These are phyloP conservation scores for Drosophila lacicola DNA, from an alignment of 2,888 invertebrate species.

Conservation along the genomic window DNA sequence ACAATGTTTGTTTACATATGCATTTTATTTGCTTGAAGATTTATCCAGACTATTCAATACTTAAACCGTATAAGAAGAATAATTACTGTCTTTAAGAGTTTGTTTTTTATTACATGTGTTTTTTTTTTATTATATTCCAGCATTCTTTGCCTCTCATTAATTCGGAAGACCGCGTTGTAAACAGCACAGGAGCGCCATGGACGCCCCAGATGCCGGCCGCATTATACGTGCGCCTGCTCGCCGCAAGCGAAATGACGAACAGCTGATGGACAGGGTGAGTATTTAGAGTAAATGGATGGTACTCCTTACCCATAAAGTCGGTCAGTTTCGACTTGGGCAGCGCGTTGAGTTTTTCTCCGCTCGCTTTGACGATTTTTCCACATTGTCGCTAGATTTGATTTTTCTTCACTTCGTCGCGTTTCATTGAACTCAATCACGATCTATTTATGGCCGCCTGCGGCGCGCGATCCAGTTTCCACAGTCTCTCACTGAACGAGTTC, in stretches of 20 bases:
- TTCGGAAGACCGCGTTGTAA: constrained; percentile 16
- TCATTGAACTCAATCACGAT: constrained; percentile 60
- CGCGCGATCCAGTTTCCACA: constrained; percentile 70
- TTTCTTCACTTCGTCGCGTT: constrained; percentile 37
- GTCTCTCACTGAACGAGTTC: constrained; percentile 24
- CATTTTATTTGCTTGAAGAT: no score
- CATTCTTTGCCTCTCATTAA: constrained; percentile 17
- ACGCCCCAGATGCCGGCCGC: constrained; percentile 85
- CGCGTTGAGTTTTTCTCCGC: not conserved
- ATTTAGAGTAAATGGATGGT: no score
- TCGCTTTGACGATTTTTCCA: constrained; percentile 33
- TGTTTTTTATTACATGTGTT: not conserved
- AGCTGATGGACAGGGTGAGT: constrained; percentile 92
- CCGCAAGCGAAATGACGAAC: constrained; percentile 92
- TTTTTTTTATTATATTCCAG: constrained; percentile 1
- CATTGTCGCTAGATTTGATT: constrained; percentile 9
- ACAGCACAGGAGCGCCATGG: constrained; percentile 61
- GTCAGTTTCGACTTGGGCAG: not conserved
- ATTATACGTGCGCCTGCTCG: constrained; percentile 91
- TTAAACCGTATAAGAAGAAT: not conserved
- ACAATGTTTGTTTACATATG: no score
- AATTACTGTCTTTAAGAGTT: not conserved
- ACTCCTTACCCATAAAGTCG: not conserved
- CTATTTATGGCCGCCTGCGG: constrained; percentile 56
- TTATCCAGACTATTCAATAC: no score